Base-by-base conservation (phyloP, 2,888 invertebrate species). In the Eurois occulta region DNA sequence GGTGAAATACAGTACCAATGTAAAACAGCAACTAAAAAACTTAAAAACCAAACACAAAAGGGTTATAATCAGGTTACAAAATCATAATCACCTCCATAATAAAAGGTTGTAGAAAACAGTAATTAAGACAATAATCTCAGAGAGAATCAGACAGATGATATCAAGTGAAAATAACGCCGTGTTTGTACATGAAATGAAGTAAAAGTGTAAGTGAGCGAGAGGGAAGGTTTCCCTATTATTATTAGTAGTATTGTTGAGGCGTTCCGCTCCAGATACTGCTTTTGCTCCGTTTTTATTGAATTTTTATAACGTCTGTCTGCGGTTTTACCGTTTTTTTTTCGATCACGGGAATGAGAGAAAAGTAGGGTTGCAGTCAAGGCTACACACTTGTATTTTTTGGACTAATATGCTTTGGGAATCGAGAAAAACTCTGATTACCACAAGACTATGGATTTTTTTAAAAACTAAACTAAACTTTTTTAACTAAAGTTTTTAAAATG, bases 171-270 rank as follows among this genome's bases (percentile, higher is more conserved):
- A 70, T 60, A 28, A 46, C 46, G 16, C 69, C 24, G n/a, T 83
- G 83, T 82, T 86, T 85, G 76, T 65, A 41, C 13, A 48, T 65
- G 52, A 64, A 64, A 67, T 82, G 16, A 52, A 66, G 78, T 66
- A 69, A 80, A 87, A 85, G 87, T 81, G 87, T 60, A 80, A 86
- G 85, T 86, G 72, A 72, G 24, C 21, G 65, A 70, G 43, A 72
- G 62, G 46, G 73, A 86, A 70, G 18, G 71, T 24, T 62, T 67
- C 77, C 48, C n/a, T n/a, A n/a, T n/a, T n/a, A n/a, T n/a, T n/a
- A n/a, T n/a, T n/a, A n/a, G n/a, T n/a, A n/a, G n/a, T 84, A 43
- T 75, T 86, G 69, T 84, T 71, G 74, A 58, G 60, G 58, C 46
- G 80, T 77, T 71, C 73, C 77, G 85, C 85, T 81, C 81, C 71